Conservation (phyloP, 2,888 invertebrate species). For the Cryptus viduatorius region DNA sequence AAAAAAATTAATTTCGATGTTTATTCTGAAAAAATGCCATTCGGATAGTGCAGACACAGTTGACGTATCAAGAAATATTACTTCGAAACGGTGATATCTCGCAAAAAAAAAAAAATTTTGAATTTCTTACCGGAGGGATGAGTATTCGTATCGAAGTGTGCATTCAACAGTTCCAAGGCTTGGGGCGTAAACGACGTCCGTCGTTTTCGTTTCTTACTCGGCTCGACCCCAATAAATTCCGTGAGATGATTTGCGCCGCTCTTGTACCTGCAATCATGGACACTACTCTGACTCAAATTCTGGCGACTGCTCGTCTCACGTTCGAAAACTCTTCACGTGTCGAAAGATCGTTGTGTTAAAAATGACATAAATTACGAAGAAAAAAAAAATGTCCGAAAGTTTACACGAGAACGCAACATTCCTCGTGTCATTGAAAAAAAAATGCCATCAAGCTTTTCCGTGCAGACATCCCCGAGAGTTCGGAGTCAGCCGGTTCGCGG, state of each 20-base stretch:
- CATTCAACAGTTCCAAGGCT: conserved; percentile 96
- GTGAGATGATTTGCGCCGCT: conserved; percentile 97
- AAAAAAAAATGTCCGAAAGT: neutral
- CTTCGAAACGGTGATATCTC: no score
- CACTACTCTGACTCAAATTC: conserved; percentile 83
- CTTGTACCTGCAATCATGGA: conserved; percentile 91
- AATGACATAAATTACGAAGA: neutral
- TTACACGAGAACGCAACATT: neutral
- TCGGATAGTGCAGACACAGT: no score
- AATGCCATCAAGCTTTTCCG: neutral
- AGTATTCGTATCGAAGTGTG: conserved; percentile 98
- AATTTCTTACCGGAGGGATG: conserved; percentile 95
- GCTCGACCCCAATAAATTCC: conserved; percentile 98
- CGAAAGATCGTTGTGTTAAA: neutral
- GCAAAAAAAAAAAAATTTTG: neutral
- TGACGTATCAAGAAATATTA: no score
- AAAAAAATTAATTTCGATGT: no score
- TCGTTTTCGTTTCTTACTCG: conserved; percentile 98
- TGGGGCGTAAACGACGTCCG: conserved; percentile 99
- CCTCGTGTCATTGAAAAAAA: neutral
- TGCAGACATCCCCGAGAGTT: neutral
- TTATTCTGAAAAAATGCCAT: no score
- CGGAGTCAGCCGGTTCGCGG: neutral
- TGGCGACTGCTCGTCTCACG: conserved; percentile 71
- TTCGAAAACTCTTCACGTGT: neutral